Evolutionary conservation across 2,113 vertebrate species (phyloP).

Genomic region (Paramisgurnus dabryanus): DNA sequence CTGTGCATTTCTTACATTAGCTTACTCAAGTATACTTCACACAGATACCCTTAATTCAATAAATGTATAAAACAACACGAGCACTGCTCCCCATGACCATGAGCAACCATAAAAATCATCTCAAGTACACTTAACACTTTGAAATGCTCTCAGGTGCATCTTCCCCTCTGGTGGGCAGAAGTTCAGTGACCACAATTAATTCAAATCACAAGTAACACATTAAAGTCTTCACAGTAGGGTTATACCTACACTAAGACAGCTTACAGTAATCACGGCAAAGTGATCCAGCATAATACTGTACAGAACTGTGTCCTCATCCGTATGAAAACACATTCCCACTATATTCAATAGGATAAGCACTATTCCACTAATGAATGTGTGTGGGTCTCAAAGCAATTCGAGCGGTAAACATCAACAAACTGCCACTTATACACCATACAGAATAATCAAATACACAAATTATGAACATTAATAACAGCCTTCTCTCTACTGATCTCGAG

Average conservation of each 20-base stretch:
- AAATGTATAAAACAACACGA: neutral
- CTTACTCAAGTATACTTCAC: neutral
- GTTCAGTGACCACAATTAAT: conserved; percentile 21
- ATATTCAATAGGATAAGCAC: neutral
- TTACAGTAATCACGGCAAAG: neutral
- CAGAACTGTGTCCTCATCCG: conserved; percentile 7
- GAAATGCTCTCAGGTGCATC: neutral
- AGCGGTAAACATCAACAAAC: conserved; percentile 14
- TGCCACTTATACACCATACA: neutral
- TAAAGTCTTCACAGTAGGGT: neutral
- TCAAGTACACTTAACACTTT: conserved; percentile 12
- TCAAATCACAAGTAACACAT: neutral
- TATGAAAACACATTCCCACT: neutral
- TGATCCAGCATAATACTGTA: neutral
- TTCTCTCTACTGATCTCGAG: conserved; percentile 41
- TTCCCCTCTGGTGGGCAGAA: conserved; percentile 7
- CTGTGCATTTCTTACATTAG: neutral
- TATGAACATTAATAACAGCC: conserved; percentile 24
- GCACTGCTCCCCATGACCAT: neutral
- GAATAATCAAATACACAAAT: conserved; percentile 47
- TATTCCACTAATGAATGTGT: conserved; percentile 13
- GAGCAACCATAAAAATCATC: neutral
- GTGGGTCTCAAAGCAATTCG: conserved; percentile 17
- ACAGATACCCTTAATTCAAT: neutral
- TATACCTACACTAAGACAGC: neutral